Evolutionary conservation across 2,113 vertebrate genomes (phyloP).

Genomic region (Dunckerocampus dactyliophorus): DNA sequence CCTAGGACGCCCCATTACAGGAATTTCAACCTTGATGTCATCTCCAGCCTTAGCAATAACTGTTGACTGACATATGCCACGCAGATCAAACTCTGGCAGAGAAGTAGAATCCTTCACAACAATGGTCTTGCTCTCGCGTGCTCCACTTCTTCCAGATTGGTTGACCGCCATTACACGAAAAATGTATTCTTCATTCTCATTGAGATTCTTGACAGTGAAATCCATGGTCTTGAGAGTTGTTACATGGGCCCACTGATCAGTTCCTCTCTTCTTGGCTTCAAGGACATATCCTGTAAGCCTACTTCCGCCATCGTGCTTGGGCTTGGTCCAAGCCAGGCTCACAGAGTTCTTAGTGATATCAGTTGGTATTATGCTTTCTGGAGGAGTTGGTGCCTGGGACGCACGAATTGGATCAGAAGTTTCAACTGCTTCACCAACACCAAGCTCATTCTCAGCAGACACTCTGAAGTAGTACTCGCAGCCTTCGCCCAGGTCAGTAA

Average conservation of each 20-base stretch:
- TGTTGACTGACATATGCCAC: conserved; percentile 88
- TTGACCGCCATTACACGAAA: conserved; percentile 97
- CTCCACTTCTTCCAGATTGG: conserved; percentile 87
- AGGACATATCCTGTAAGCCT: conserved; percentile 94
- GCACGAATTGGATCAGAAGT: conserved; percentile 88
- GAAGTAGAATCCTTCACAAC: conserved; percentile 85
- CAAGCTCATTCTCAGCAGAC: conserved; percentile 94
- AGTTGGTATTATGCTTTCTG: conserved; percentile 88
- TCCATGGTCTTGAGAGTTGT: conserved; percentile 87
- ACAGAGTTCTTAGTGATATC: conserved; percentile 88
- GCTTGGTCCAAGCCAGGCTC: conserved; percentile 92
- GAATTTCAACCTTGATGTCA: conserved; percentile 95
- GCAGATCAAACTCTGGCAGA: conserved; percentile 90
- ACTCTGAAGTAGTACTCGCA: conserved; percentile 98
- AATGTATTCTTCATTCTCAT: conserved; percentile 91
- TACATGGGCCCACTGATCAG: conserved; percentile 89
- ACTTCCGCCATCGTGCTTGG: conserved; percentile 92
- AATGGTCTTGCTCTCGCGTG: conserved; percentile 87
- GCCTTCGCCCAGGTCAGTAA: conserved; percentile 86
- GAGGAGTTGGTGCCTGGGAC: conserved; percentile 88
- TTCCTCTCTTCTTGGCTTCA: conserved; percentile 92
- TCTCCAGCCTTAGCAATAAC: conserved; percentile 93
- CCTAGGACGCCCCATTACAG: conserved; percentile 88
- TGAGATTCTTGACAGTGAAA: conserved; percentile 87
- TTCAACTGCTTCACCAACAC: conserved; percentile 90